Evolutionary conservation across 2,113 vertebrate genomes (phyloP).

Genomic region (Lota lota): DNA sequence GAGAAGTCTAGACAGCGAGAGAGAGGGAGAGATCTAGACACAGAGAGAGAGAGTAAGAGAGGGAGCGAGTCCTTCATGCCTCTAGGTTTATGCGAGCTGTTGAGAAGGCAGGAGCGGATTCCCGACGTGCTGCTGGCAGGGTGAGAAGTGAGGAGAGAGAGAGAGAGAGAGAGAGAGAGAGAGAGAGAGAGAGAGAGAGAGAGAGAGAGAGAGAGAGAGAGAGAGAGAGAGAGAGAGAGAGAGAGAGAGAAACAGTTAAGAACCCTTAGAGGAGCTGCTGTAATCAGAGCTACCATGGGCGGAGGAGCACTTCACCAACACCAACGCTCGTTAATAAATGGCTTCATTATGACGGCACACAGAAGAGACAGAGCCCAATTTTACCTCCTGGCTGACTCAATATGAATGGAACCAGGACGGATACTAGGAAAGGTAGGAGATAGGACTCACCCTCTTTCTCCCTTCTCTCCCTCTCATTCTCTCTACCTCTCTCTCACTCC

Average conservation of each 20-base stretch:
- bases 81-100: conserved; percentile 16
- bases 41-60: too few relatives aligned
- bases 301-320: conserved; percentile 28
- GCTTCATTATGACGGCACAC: conserved; percentile 45
- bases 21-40: too few relatives aligned
- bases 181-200: conserved; percentile 18
- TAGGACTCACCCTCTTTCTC: not conserved
- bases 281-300: conserved; percentile 57
- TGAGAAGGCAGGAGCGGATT: conserved; percentile 34
- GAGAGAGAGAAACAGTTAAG: conserved; percentile 37
- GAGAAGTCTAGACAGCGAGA: too few relatives aligned
- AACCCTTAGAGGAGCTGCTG: conserved; percentile 45
- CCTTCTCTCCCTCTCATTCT: not conserved
- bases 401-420: conserved; percentile 43
- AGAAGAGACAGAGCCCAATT: conserved; percentile 19
- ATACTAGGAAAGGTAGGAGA: conserved; percentile 55
- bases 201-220: conserved; percentile 22
- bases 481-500: not conserved
- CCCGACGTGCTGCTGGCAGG: conserved; percentile 34
- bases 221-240: not conserved
- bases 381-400: conserved; percentile 19
- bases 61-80: conserved; percentile 17
- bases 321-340: conserved; percentile 39
- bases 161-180: conserved; percentile 24
- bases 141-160: conserved; percentile 36